Evolutionary conservation across 1,140 invertebrate genomes (phyloP).

Genomic region (Drosophila lowei): DNA sequence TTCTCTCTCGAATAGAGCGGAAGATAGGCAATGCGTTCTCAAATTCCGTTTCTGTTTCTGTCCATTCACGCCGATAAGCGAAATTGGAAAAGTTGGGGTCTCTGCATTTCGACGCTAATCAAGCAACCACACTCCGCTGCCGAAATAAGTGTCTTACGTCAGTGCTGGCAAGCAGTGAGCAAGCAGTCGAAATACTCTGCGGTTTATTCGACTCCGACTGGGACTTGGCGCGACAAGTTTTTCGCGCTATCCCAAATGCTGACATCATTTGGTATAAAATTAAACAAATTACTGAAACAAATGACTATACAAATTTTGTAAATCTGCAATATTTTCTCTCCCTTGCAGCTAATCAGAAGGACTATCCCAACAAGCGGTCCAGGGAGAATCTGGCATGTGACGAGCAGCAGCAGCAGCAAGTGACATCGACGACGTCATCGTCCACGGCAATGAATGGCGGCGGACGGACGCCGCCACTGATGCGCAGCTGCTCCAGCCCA

Average conservation of each 20-base stretch:
- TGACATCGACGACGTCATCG: constrained; percentile 62
- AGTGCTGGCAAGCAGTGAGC: constrained; percentile 67
- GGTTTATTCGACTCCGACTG: constrained; percentile 38
- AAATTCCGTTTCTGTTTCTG: constrained; percentile 35
- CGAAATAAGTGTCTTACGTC: constrained; percentile 79
- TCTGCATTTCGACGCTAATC: constrained; percentile 38
- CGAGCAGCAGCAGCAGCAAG: constrained; percentile 51
- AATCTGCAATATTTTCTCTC: constrained; percentile 48
- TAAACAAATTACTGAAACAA: constrained; percentile 36
- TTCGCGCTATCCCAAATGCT: constrained; percentile 57
- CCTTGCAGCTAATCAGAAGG: constrained; percentile 88
- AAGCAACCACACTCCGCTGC: constrained; percentile 46
- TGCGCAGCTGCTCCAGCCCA: constrained; percentile 83
- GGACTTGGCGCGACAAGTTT: constrained; percentile 70
- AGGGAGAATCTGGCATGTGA: constrained; percentile 84
- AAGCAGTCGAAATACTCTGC: constrained; percentile 51
- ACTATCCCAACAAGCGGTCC: constrained; percentile 86
- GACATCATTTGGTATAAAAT: constrained; percentile 68
- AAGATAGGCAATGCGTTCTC: constrained; percentile 2
- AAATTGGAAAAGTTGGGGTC: constrained; percentile 38
- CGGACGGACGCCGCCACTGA: constrained; percentile 71
- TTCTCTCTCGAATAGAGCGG: not conserved
- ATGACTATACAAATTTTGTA: constrained; percentile 34
- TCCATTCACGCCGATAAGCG: constrained; percentile 37
- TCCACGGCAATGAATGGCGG: constrained; percentile 82